Evolutionary conservation across 2,797 vertebrate species (phyloP).

Genomic region (Pachyuromys duprasi): DNA sequence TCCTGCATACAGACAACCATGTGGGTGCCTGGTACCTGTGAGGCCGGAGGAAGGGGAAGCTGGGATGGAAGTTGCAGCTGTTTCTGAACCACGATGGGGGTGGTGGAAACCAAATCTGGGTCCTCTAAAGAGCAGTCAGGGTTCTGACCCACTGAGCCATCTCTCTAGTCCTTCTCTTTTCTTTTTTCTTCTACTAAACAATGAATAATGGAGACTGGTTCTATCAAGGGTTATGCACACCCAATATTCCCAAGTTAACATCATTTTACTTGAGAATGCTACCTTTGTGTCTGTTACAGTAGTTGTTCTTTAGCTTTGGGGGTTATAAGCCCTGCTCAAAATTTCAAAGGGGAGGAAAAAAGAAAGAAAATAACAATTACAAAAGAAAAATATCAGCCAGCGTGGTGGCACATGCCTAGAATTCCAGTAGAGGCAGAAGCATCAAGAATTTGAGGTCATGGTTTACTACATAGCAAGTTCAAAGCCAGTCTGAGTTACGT

Average conservation of each 20-base stretch:
- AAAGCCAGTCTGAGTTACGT: background rate
- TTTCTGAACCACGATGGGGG: background rate
- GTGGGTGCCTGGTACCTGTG: background rate
- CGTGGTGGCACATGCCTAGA: background rate
- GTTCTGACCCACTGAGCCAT: background rate
- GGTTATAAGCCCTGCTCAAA: background rate
- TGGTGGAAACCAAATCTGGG: background rate
- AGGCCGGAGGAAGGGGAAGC: background rate
- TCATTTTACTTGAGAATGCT: background rate
- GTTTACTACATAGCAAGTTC: background rate
- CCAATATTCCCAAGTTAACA: background rate
- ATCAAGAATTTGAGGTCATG: background rate
- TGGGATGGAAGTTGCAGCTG: background rate
- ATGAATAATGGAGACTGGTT: background rate
- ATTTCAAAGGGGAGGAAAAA: background rate
- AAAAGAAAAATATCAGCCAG: background rate
- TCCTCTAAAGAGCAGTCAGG: background rate
- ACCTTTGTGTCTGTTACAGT: background rate
- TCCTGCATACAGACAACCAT: background rate
- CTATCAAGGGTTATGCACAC: background rate
- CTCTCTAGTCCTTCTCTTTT: background rate
- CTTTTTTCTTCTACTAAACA: background rate
- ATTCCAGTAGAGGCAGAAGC: background rate
- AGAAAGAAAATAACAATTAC: background rate
- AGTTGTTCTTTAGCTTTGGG: background rate